phyloP scores from a whole-genome alignment of 2,113 vertebrate species.

The Planiliza haematocheilus region DNA sequence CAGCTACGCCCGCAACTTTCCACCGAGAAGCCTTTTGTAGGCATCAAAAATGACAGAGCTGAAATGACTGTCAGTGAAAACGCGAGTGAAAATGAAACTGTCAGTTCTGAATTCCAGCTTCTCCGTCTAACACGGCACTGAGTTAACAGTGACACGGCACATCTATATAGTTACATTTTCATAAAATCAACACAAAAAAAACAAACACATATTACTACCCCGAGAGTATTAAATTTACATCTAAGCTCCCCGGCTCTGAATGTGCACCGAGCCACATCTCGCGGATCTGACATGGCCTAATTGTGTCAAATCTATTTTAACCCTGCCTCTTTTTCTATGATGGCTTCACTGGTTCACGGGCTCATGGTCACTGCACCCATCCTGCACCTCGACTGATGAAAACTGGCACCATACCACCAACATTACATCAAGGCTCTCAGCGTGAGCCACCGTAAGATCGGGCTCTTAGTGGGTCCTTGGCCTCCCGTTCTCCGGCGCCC shows the following conservation, averaged over 20 bases:
- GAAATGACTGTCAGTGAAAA: constrained; percentile 7
- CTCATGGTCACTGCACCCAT: constrained; percentile 76
- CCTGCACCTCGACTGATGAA: constrained; percentile 69
- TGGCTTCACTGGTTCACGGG: constrained; percentile 64
- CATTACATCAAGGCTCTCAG: constrained; percentile 56
- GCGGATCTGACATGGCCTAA: constrained; percentile 73
- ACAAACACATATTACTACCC: constrained; percentile 3
- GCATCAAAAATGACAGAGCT: background rate
- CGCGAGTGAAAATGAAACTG: background rate
- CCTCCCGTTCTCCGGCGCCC: constrained; percentile 39
- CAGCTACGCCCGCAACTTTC: background rate
- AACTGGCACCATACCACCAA: constrained; percentile 61
- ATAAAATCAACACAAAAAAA: background rate
- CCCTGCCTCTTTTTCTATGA: constrained; percentile 44
- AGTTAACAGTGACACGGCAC: constrained; percentile 18
- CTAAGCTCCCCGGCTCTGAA: constrained; percentile 32
- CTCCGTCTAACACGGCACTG: background rate
- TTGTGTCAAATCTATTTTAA: constrained; percentile 80
- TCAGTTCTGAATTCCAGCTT: constrained; percentile 16
- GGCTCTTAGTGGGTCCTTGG: constrained; percentile 62
- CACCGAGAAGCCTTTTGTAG: background rate
- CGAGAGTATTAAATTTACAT: constrained; percentile 45
- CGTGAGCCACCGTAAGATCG: background rate
- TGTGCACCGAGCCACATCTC: constrained; percentile 48
- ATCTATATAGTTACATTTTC: constrained; percentile 33